Conservation (phyloP, 2,888 invertebrate species). For the Mayetiola destructor region DNA sequence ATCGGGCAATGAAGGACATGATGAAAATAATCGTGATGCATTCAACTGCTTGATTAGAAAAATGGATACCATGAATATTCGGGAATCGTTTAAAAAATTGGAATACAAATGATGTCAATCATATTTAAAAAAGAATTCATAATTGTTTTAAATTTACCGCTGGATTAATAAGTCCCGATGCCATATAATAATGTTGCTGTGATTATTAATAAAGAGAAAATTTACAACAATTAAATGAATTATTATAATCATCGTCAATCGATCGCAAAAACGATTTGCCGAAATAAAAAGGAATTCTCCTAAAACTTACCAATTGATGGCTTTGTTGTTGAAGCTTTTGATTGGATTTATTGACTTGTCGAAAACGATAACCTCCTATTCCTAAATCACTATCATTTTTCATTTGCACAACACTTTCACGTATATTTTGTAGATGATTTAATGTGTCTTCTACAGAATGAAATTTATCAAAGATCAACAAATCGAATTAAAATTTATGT, state of each 20-base stretch:
- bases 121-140: background rate
- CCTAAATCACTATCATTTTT: no score
- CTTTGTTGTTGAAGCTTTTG: slow-evolving; percentile 20
- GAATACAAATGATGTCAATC: background rate
- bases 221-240: no score
- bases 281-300: no score
- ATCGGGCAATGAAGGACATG: slow-evolving; percentile 32
- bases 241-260: no score
- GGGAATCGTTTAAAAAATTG: background rate
- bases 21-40: slow-evolving; percentile 24
- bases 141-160: slow-evolving; percentile 15
- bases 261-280: no score
- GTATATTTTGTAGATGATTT: slow-evolving; percentile 34
- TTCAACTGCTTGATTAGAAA: slow-evolving; percentile 20
- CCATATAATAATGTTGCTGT: slow-evolving; percentile 22
- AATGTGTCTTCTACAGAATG: slow-evolving; percentile 30
- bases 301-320: no score
- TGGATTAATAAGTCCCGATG: slow-evolving; percentile 18
- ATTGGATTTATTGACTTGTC: no score
- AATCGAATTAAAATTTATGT: background rate
- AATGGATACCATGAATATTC: background rate
- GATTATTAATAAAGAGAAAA: no score
- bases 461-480: background rate
- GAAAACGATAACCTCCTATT: no score
- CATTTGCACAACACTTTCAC: slow-evolving; percentile 36